Evolutionary conservation across 2,113 vertebrate genomes (phyloP), one percentile per base, ranked within the genome.

Genomic region (Rhinoderma darwinii): DNA sequence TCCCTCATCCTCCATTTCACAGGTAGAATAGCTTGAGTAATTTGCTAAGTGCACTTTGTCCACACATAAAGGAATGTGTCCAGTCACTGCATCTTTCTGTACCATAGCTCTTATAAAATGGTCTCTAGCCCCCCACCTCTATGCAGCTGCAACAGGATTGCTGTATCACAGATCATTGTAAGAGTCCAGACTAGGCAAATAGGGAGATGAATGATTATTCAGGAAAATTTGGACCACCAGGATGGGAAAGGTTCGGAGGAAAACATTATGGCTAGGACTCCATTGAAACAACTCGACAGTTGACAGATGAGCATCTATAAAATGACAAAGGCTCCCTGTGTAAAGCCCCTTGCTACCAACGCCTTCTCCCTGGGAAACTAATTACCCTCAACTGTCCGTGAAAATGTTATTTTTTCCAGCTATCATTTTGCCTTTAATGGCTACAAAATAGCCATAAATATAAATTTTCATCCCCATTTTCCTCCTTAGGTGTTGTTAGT

Each of bases 241-340:
- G 93, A 94, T 94, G 94, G 91, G 94, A 95, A 94, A 94, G 94
- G 93, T 94, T 90, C 92, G 91, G 90, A 92, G 91, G 92, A 95
- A 94, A 94, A 94, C 94, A 95, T 93, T 91, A 92, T 91, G 91
- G 92, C 90, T 78, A 30, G 0, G 89, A 89, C 88, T 92, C 91
- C 93, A 95, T 96, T 95, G 94, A 96, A 96, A 94, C 89, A 87
- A 84, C 59, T 90, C 95, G 95, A 96, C 96, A 96, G 93, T 89
- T 96, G 96, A 97, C 85, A 92, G 95, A 97, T 96, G 95, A 96
- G 93, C 90, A 89, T 92, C 95, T 91, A 95, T 96, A 95, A 96
- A 95, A 93, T 89, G 92, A 96, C 93, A 95, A 95, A 94, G 91
- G 90, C 90, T 92, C 90, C 91, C 92, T 94, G 90, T 94, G 92